A percentile compares a stretch with the other conserved stretches of the same genome.
phyloP scores from a whole-genome alignment of 2,113 vertebrate genomes.

The Cepphus grylle region DNA sequence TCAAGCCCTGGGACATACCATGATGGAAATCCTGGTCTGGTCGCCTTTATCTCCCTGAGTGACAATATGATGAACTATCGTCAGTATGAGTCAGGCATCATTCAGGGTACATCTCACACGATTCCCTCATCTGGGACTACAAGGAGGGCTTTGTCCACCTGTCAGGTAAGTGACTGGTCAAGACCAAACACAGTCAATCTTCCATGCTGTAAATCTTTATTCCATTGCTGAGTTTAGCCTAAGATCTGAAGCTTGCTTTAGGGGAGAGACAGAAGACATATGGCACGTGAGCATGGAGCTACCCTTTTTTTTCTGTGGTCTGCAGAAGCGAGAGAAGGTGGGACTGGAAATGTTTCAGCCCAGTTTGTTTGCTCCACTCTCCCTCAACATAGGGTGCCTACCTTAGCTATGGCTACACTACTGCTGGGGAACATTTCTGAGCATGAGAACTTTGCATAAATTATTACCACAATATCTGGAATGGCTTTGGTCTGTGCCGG shows the following conservation, averaged over 20 bases:
- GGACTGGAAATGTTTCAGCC: not conserved
- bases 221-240: not conserved
- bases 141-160: not conserved
- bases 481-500: not conserved
- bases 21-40: not conserved
- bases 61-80: not conserved
- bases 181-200: not conserved
- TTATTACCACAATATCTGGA: not conserved
- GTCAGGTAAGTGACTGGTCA: not conserved
- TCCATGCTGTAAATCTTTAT: not conserved
- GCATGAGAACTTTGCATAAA: not conserved
- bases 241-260: not conserved
- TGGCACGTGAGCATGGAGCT: rapidly evolving
- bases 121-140: not conserved
- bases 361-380: not conserved
- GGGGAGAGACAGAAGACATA: not conserved
- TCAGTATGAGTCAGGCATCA: not conserved
- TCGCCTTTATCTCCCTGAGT: not conserved
- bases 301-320: not conserved
- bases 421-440: not conserved
- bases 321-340: not conserved
- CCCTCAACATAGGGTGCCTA: not conserved
- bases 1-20: not conserved
- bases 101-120: not conserved
- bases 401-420: not conserved